A percentile compares a stretch with the other conserved stretches of the same genome.
Evolutionary conservation across 2,113 vertebrate genomes (phyloP).

Genomic region (Fregata magnificens): DNA sequence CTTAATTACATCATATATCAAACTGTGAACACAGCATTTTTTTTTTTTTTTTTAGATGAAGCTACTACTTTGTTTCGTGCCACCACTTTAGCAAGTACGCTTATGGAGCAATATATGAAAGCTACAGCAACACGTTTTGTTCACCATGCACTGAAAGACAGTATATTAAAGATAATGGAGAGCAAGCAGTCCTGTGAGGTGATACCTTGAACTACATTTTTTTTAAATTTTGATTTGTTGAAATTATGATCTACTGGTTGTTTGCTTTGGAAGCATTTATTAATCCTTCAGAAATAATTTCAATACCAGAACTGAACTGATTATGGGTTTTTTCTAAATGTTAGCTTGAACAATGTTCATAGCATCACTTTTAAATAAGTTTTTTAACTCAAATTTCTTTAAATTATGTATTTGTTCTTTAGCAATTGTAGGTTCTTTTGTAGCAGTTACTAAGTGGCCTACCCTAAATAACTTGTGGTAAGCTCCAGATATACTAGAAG

Average conservation of each 20-base stretch:
- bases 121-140: slow-evolving; percentile 94
- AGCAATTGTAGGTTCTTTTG: not conserved
- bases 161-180: slow-evolving; percentile 96
- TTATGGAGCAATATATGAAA: slow-evolving; percentile 99
- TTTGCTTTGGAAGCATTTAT: not conserved
- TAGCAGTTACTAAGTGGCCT: not conserved
- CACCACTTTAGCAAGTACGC: slow-evolving; percentile 94
- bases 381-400: not conserved
- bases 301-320: not conserved
- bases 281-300: slow-evolving; percentile 24
- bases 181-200: slow-evolving; percentile 99
- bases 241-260: not conserved
- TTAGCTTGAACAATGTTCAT: not conserved
- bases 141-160: slow-evolving; percentile 93
- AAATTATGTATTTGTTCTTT: not conserved
- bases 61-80: slow-evolving; percentile 96
- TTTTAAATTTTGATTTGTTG: not conserved
- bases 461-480: not conserved
- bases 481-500: not conserved
- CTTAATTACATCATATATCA: not conserved
- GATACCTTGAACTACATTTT: not conserved
- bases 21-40: not conserved
- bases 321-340: not conserved
- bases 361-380: not conserved
- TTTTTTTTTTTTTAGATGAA: slow-evolving; percentile 81